A percentile compares a stretch with the other conserved stretches of the same genome.
phyloP scores from a whole-genome alignment of 1,140 invertebrate species.

The Drosophila dunni region DNA sequence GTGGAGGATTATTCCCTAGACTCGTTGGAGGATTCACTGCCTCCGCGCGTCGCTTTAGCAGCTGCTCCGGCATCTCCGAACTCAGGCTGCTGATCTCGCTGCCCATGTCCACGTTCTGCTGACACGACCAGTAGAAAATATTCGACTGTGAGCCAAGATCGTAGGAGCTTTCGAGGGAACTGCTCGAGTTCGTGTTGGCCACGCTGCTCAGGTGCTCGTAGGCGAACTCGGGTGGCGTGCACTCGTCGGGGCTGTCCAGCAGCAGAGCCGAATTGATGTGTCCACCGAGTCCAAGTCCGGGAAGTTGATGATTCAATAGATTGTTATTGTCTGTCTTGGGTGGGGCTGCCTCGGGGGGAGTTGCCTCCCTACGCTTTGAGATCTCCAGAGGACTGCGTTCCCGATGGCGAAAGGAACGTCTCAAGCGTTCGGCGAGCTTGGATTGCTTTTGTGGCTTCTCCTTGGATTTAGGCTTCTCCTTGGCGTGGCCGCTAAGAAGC shows the following conservation, averaged over 20 bases:
- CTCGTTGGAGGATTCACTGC: conserved; percentile 4
- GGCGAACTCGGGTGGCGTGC: conserved; percentile 78
- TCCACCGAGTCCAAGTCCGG: conserved; percentile 62
- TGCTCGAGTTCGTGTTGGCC: conserved; percentile 74
- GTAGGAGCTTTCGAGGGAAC: conserved; percentile 76
- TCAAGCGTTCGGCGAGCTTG: conserved; percentile 72
- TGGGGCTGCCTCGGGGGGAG: conserved; percentile 50
- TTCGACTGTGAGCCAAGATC: conserved; percentile 71
- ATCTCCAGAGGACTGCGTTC: conserved; percentile 75
- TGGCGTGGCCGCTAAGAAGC: conserved; percentile 54
- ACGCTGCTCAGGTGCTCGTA: conserved; percentile 80
- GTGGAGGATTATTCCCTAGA: conserved; percentile 31
- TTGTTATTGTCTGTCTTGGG: conserved; percentile 50
- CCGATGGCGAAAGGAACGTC: conserved; percentile 74
- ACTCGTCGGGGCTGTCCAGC: conserved; percentile 79
- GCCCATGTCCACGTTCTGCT: conserved; percentile 63
- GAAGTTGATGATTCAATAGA: conserved; percentile 37
- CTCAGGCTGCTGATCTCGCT: conserved; percentile 70
- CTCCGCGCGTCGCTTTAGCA: conserved; percentile 37
- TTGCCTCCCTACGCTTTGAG: conserved; percentile 48
- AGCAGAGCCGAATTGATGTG: conserved; percentile 78
- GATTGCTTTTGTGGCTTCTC: conserved; percentile 70
- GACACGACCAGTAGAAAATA: conserved; percentile 68
- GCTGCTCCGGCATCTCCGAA: conserved; percentile 23
- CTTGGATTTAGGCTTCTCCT: conserved; percentile 60